Base-by-base conservation (phyloP, 2,113 vertebrate genomes). In the Muntiacus reevesi region DNA sequence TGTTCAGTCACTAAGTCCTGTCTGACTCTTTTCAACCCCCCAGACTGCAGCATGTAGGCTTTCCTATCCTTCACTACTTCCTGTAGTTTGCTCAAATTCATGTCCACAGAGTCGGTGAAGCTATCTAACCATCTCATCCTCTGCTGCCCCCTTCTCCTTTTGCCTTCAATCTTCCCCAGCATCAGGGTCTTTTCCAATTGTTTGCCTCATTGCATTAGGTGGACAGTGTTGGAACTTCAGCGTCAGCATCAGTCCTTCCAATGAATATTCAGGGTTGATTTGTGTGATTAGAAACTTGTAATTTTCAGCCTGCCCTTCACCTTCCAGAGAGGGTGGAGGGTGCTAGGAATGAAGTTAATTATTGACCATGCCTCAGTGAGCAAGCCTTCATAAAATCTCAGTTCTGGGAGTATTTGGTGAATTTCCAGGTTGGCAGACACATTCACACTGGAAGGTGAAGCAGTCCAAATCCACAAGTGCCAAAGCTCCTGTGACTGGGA, bases 391-490 rank as follows among this genome's bases (percentile, higher is more conserved):
- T 17, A 27, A n/a, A 33, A 78, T 47, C 30, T 40, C 19, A 7
- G 17, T 11, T 10, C n/a, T 71, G 10, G 5, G 52, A 10, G 43
- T 12, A 0, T 47, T 90, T 1, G 5, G 40, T 59, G 54, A n/a
- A 14, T 43, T 78, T 47, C 19, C 71, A 47, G 8, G 8, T 55
- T 27, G 88, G 12, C 7, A 1, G 23, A 15, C 36, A 78, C 21
- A 25, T n/a, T 7, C 17, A 25, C 30, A 17, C 8, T 2, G 4
- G 13, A 5, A 47, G 36, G 3, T 16, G 13, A 59, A 15, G 2
- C 28, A 47, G 14, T 19, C 27, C 87, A 76, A 30, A 21, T 43
- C 52, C 52, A 83, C 10, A 8, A 54, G 21, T 23, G 14, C 52
- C 52, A 54, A 36, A 36, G 7, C 21, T 83, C 33, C 81, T 23